A percentile compares a stretch with the other conserved stretches of the same genome.
Conservation (phyloP, 2,113 vertebrate species). For the Garra rufa region DNA sequence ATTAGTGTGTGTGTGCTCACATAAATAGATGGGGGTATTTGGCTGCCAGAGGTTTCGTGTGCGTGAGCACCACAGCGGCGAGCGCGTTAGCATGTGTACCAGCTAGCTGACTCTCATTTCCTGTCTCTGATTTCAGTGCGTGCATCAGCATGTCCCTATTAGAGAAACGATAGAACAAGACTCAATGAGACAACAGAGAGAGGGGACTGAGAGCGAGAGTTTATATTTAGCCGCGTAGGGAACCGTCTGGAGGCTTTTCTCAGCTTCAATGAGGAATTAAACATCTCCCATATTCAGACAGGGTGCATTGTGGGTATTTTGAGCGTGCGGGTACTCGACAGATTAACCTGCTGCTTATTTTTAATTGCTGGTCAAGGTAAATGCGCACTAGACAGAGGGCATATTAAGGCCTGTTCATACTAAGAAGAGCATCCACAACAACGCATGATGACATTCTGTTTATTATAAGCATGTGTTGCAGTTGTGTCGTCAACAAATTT, state of each 20-base stretch:
- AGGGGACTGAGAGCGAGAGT: conserved; percentile 2
- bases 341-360: background rate
- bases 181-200: conserved; percentile 34
- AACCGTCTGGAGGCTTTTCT: conserved; percentile 43
- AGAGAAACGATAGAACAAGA: conserved; percentile 33
- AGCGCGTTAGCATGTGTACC: conserved; percentile 43
- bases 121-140: conserved; percentile 43
- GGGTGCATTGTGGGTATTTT: conserved; percentile 1
- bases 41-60: conserved; percentile 26
- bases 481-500: no score
- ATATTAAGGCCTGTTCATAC: background rate
- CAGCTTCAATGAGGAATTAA: conserved; percentile 38
- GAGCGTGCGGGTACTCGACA: background rate
- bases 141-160: conserved; percentile 43
- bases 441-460: background rate
- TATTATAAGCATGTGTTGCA: no score
- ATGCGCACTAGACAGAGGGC: background rate
- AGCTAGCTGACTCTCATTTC: conserved; percentile 47
- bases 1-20: conserved; percentile 31
- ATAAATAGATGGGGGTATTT: conserved; percentile 48
- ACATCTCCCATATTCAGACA: conserved; percentile 43
- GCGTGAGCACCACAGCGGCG: conserved; percentile 26
- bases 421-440: background rate
- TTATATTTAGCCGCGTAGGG: conserved; percentile 64
- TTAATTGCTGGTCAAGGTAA: background rate